Conservation (phyloP, 2,113 vertebrate genomes). For the Pithys albifrons region DNA sequence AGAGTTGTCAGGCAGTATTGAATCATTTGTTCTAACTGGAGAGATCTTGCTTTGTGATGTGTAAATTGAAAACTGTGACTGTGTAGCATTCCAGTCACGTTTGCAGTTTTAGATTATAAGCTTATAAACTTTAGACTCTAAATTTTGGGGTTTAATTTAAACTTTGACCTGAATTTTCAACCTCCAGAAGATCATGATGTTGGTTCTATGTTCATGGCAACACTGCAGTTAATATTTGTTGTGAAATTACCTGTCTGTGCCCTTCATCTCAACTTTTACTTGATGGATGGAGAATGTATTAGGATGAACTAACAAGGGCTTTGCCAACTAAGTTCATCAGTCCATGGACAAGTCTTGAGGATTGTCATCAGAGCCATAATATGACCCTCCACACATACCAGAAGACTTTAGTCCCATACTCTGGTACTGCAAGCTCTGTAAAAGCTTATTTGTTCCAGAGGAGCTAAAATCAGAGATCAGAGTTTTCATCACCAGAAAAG, state of each 20-base stretch:
- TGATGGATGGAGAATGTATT: not conserved
- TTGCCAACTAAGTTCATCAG: not conserved
- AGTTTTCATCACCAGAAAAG: not conserved
- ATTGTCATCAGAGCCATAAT: not conserved
- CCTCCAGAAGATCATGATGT: not conserved
- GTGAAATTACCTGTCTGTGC: not conserved
- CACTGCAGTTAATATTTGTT: not conserved
- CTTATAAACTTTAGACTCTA: not conserved
- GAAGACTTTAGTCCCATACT: not conserved
- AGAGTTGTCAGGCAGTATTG: not conserved
- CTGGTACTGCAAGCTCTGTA: not conserved
- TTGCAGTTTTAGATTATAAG: not conserved
- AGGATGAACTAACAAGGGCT: not conserved
- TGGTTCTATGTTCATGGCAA: not conserved
- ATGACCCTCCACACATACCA: not conserved
- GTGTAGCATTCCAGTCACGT: accelerated
- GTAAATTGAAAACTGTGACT: not conserved
- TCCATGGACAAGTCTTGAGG: not conserved
- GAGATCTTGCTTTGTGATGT: not conserved
- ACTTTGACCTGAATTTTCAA: not conserved
- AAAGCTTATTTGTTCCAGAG: not conserved
- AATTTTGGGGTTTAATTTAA: not conserved
- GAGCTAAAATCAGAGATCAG: not conserved
- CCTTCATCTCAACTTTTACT: not conserved
- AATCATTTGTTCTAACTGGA: not conserved